These are phyloP conservation scores for Falco naumanni DNA, from an alignment of 2,797 vertebrate genomes.

Conservation along the genomic window DNA sequence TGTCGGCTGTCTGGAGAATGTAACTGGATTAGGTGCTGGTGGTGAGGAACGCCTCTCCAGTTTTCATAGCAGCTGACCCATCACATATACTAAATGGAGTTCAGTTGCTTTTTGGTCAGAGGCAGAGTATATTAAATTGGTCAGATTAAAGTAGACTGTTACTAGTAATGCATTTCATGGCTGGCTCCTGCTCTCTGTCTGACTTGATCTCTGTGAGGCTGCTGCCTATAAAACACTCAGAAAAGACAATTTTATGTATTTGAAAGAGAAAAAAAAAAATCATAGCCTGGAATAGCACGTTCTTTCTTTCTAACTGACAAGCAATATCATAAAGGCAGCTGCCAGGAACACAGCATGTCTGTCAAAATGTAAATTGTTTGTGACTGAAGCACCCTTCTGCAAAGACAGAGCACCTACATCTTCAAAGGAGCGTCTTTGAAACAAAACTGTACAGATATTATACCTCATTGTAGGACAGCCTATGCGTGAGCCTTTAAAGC, in stretches of 20 bases:
- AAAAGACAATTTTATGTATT: neutral
- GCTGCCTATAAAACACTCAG: neutral
- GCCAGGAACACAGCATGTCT: neutral
- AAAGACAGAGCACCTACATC: neutral
- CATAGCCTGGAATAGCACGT: neutral
- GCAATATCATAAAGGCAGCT: constrained; percentile 1
- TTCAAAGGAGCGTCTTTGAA: neutral
- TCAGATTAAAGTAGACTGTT: neutral
- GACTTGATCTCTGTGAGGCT: neutral
- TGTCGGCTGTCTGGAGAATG: neutral
- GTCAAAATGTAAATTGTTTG: constrained; percentile 39
- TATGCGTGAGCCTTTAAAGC: neutral
- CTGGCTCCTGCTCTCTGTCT: neutral
- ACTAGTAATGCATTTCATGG: neutral
- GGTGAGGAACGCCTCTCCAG: neutral
- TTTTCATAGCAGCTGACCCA: neutral
- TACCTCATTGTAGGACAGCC: neutral
- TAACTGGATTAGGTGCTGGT: neutral
- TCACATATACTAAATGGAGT: neutral
- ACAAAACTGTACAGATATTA: neutral
- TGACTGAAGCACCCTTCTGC: neutral
- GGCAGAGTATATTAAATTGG: constrained; percentile 2
- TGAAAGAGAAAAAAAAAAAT: neutral
- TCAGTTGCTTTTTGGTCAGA: neutral
- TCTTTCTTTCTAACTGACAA: constrained; percentile 14